Evolutionary conservation across 2,113 vertebrate species (phyloP).

Genomic region (Propithecus coquereli): DNA sequence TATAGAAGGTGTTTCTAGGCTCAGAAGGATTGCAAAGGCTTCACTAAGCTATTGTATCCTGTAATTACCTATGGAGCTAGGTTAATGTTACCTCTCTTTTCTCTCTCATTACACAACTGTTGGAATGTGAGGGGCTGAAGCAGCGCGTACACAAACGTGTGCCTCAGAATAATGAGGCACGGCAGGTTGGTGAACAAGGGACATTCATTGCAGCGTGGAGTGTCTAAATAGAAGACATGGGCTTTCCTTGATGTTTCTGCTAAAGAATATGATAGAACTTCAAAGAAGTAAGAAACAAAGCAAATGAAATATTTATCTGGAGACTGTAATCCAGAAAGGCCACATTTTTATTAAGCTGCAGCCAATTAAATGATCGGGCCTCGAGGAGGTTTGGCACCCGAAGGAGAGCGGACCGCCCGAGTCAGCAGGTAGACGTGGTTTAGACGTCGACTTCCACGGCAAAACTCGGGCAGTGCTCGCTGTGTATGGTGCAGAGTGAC

Average conservation of each 20-base stretch:
- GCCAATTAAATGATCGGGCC: background rate
- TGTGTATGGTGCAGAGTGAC: fast-evolving
- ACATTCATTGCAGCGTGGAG: background rate
- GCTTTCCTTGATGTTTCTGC: background rate
- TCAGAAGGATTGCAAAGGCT: conserved; percentile 67
- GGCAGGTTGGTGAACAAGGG: background rate
- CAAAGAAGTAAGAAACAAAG: background rate
- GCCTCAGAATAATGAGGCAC: background rate
- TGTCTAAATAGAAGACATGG: fast-evolving
- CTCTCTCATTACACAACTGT: conserved; percentile 34
- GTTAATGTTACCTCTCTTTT: conserved; percentile 62
- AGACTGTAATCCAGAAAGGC: background rate
- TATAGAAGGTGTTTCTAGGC: conserved; percentile 72
- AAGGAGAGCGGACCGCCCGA: background rate
- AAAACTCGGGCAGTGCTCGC: fast-evolving
- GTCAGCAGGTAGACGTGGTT: background rate
- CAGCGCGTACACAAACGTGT: background rate
- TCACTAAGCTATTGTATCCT: conserved; percentile 57
- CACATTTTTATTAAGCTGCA: background rate
- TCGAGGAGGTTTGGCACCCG: background rate
- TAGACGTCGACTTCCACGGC: fast-evolving
- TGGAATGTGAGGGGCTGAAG: background rate
- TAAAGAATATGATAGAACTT: background rate
- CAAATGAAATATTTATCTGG: background rate
- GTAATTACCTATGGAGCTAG: conserved; percentile 73